Conservation (phyloP, 1,140 invertebrate species). For the Nautilus pompilius region DNA sequence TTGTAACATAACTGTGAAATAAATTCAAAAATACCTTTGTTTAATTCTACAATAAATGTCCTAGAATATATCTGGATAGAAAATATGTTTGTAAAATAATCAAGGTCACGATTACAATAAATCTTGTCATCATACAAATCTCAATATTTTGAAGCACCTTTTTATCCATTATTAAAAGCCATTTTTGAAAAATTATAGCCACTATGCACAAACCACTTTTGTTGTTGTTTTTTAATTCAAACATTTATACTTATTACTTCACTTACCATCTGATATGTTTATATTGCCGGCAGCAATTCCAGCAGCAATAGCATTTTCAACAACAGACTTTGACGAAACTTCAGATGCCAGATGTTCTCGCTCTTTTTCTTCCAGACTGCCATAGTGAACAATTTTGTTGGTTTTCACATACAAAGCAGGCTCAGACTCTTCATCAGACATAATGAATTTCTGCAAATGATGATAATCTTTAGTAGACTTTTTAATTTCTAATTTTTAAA, state of each 20-base stretch:
- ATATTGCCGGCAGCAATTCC: conserved; percentile 62
- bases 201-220: neutral
- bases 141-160: neutral
- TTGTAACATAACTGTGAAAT: conserved; percentile 2
- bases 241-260: too few species aligned
- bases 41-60: neutral
- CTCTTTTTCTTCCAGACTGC: conserved; percentile 80
- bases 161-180: conserved; percentile 1
- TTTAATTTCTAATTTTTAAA: too few species aligned
- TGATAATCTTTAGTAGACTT: too few species aligned
- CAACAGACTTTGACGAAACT: conserved; percentile 26
- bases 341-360: conserved; percentile 55
- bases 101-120: neutral
- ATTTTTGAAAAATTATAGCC: neutral
- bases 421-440: conserved; percentile 84
- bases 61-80: conserved; percentile 3
- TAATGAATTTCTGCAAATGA: conserved; percentile 53
- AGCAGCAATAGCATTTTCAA: conserved; percentile 54
- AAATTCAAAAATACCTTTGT: neutral
- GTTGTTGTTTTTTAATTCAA: too few species aligned
- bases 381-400: conserved; percentile 78
- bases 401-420: conserved; percentile 71
- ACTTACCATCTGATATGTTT: conserved; percentile 70
- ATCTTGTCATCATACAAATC: neutral
- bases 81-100: conserved; percentile 4